Evolutionary conservation across 2,113 vertebrate species (phyloP).

Genomic region (Hemicordylus capensis): DNA sequence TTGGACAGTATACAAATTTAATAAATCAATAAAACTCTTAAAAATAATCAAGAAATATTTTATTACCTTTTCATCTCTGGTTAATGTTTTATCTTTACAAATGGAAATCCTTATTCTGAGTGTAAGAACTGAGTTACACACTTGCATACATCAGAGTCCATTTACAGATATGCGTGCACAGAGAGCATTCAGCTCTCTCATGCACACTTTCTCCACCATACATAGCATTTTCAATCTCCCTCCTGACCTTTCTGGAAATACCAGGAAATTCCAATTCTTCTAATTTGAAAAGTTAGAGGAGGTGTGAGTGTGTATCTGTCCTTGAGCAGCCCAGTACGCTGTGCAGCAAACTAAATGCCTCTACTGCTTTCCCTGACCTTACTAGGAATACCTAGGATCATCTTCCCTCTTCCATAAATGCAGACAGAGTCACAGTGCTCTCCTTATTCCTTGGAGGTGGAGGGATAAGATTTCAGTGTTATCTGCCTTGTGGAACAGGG

Average conservation of each 20-base stretch:
- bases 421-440: background rate
- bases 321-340: no score
- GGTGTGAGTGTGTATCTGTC: no score
- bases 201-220: background rate
- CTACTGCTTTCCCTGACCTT: background rate
- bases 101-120: background rate
- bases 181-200: background rate
- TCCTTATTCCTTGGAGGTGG: background rate
- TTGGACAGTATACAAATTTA: no score
- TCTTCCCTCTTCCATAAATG: background rate
- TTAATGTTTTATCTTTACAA: no score
- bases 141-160: no score
- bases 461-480: background rate
- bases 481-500: background rate
- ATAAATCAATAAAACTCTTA: no score
- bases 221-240: background rate
- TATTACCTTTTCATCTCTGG: background rate
- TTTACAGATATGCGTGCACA: no score
- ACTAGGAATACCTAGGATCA: background rate
- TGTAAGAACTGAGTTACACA: background rate
- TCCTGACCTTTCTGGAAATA: background rate
- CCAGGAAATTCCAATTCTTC: background rate
- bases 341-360: background rate
- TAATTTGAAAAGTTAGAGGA: no score
- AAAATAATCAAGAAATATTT: no score